Evolutionary conservation across 1,140 invertebrate genomes (phyloP), one percentile per base, ranked within the genome.

Genomic region (Halictus rubicundus): DNA sequence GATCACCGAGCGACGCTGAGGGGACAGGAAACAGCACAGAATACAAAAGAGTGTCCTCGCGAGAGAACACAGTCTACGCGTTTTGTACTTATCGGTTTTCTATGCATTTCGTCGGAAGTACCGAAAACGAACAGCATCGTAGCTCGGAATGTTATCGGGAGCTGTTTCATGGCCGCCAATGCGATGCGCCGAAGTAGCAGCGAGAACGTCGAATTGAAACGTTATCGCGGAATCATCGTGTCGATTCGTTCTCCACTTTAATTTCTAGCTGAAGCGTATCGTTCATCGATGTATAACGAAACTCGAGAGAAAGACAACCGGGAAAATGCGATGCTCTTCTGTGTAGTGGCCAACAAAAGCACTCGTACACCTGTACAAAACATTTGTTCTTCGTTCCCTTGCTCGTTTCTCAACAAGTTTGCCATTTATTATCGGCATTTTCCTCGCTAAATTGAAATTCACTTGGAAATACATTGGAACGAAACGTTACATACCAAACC

Each of bases 21-120:
- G 27, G 14, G 25, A 61, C 16, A 7, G 27, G 27, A 19, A 9
- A 19, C 14, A 27, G 25, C 27, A 61, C 16, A 25, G 27, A 27
- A 16, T 27, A 32, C 14, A 54, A 16, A 32, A 61, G 27, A 16
- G 0, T 64, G 32, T 32, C 19, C 60, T 3, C 7, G 23, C 27
- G 61, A 63, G 27, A 7, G 23, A 27, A 60, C 27, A 37, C 39
- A 39, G 8, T 39, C 19, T 32, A 23, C 37, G 21, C 39, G 19
- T 68, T 68, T 68, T 32, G 19, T 54, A 69, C 32, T 57, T 49
- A 23, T 54, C 64, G 9, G 9, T 69, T 32, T 68, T 68, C 12
- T 60, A 25, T 25, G 42, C 10, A 23, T 65, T 39, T 39, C 19
- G 16, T 8, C 63, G 21, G 42, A 65, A 46, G 42, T 10, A 12